These are phyloP conservation scores for Rhagonycha lutea DNA, from an alignment of 2,888 invertebrate genomes.

Conservation along the genomic window DNA sequence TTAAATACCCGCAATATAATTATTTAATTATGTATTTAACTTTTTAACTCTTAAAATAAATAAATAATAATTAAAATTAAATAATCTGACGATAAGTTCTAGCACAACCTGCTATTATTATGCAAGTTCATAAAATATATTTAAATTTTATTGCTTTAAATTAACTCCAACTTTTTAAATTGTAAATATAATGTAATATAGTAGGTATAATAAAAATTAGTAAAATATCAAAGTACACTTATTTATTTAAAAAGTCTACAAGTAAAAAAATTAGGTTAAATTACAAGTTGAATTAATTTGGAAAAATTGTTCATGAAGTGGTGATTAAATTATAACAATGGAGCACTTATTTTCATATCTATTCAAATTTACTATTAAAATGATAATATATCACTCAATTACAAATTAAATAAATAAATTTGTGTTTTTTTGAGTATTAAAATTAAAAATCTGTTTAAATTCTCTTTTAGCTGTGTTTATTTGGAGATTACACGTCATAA, in stretches of 20 bases:
- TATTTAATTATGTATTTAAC: too few relatives aligned
- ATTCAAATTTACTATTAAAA: not conserved
- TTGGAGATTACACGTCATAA: not conserved
- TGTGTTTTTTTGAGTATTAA: not conserved
- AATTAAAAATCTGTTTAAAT: not conserved
- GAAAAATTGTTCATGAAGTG: not conserved
- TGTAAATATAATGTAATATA: too few relatives aligned
- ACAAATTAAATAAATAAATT: not conserved
- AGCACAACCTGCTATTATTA: too few relatives aligned
- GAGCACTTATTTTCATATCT: not conserved
- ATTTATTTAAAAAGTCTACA: not conserved
- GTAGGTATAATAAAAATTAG: too few relatives aligned
- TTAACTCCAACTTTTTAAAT: too few relatives aligned
- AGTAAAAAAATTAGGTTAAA: not conserved
- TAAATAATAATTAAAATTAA: too few relatives aligned
- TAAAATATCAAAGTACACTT: not conserved
- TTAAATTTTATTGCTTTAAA: too few relatives aligned
- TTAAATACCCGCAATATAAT: too few relatives aligned
- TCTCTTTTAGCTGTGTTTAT: not conserved
- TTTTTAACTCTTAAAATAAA: too few relatives aligned
- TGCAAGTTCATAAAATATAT: too few relatives aligned
- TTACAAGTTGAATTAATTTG: not conserved
- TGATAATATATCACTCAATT: not conserved
- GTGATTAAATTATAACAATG: not conserved
- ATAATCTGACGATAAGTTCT: too few relatives aligned